Percentiles rank a stretch among this genome's conserved stretches.
Evolutionary conservation across 2,888 invertebrate genomes (phyloP).

Genomic region (Drosophila testacea): DNA sequence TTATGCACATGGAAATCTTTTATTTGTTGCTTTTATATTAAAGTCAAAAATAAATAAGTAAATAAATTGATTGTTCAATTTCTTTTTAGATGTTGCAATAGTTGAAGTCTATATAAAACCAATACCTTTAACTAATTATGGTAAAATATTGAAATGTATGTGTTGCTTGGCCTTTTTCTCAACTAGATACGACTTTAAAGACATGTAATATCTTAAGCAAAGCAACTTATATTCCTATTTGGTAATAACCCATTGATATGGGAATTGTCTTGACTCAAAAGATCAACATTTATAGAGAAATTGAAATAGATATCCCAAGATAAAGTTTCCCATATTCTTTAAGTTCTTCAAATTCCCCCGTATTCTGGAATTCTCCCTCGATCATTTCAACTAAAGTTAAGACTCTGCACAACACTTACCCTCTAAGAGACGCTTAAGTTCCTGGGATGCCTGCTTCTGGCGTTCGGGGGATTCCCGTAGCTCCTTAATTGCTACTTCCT

Average conservation of each 20-base stretch:
- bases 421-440: constrained; percentile 87
- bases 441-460: constrained; percentile 87
- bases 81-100: neutral
- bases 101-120: too few relatives aligned
- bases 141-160: too few relatives aligned
- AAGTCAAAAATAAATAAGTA: neutral
- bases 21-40: too few relatives aligned
- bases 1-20: too few relatives aligned
- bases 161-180: too few relatives aligned
- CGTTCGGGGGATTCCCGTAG: constrained; percentile 90
- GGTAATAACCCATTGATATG: neutral
- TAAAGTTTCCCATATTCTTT: neutral
- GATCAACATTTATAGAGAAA: neutral
- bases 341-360: neutral
- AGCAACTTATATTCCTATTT: neutral
- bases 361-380: neutral
- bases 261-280: neutral
- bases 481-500: constrained; percentile 89
- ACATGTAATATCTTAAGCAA: neutral
- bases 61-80: neutral
- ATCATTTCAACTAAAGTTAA: neutral
- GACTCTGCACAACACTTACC: constrained; percentile 84
- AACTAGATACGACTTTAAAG: neutral
- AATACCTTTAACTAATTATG: too few relatives aligned
- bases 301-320: neutral